Conservation (phyloP, 2,888 invertebrate species). For the Rugalucina vietnamica region DNA sequence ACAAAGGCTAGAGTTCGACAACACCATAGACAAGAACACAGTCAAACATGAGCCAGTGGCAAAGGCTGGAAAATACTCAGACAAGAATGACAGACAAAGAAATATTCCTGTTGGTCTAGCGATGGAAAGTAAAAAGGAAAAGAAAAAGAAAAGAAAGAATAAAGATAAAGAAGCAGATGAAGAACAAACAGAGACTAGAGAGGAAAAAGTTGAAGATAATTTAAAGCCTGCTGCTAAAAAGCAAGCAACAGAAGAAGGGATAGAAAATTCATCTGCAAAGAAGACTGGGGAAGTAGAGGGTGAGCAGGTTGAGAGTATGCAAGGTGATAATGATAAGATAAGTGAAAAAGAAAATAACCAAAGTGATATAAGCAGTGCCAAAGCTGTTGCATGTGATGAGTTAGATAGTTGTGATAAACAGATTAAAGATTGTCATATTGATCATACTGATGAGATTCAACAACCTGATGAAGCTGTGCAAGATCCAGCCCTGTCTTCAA, state of each 20-base stretch:
- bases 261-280: neutral
- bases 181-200: neutral
- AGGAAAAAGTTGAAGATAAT: neutral
- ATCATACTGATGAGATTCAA: too few species aligned
- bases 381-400: too few species aligned
- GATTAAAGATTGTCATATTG: too few species aligned
- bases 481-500: too few species aligned
- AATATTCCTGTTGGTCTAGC: constrained; percentile 1
- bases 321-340: neutral
- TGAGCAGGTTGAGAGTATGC: neutral
- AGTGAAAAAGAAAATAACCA: neutral
- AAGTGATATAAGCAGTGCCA: too few species aligned
- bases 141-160: constrained; percentile 42
- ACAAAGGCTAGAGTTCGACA: constrained; percentile 7
- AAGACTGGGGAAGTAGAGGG: neutral
- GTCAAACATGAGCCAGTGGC: neutral
- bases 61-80: neutral
- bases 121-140: neutral
- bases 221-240: neutral
- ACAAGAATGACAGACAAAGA: neutral
- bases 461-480: too few species aligned
- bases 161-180: constrained; percentile 12
- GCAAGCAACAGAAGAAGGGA: neutral
- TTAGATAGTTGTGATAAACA: too few species aligned
- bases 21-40: neutral